phyloP scores from a whole-genome alignment of 2,113 vertebrate species.

The Scopus umbretta region DNA sequence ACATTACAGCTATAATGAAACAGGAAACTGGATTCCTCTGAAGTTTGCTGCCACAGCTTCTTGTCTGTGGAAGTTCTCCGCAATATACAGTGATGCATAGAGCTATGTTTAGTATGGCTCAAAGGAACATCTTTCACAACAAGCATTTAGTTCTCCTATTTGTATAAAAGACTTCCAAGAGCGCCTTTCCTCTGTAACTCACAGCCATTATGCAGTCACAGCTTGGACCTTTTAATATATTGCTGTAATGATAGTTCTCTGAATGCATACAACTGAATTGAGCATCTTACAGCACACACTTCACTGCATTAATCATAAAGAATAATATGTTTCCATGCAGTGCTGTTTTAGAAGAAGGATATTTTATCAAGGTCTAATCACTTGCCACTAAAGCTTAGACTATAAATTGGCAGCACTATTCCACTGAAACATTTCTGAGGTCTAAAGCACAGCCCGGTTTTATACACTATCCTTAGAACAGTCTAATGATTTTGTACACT shows the following conservation, averaged over 20 bases:
- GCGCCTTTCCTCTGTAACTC: background rate
- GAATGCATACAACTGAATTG: background rate
- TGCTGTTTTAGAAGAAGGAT: background rate
- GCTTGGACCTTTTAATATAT: background rate
- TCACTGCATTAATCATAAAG: background rate
- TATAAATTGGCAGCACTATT: background rate
- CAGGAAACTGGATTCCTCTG: background rate
- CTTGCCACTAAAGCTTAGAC: background rate
- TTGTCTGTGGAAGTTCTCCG: background rate
- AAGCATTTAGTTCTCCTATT: background rate
- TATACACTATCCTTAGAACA: background rate
- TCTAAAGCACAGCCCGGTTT: background rate
- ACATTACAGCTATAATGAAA: background rate
- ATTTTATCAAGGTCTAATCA: background rate
- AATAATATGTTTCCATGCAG: background rate
- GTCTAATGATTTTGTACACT: background rate
- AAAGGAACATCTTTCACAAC: background rate
- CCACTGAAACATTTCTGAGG: background rate
- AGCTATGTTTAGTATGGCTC: background rate
- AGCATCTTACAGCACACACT: background rate
- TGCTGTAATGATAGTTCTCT: background rate
- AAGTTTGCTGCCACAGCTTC: background rate
- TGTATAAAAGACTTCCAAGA: background rate
- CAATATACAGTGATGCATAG: background rate
- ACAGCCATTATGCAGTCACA: background rate